Evolutionary conservation across 2,888 invertebrate genomes (phyloP), one percentile per base, ranked within the genome.

Genomic region (Clistopyga incitator): DNA sequence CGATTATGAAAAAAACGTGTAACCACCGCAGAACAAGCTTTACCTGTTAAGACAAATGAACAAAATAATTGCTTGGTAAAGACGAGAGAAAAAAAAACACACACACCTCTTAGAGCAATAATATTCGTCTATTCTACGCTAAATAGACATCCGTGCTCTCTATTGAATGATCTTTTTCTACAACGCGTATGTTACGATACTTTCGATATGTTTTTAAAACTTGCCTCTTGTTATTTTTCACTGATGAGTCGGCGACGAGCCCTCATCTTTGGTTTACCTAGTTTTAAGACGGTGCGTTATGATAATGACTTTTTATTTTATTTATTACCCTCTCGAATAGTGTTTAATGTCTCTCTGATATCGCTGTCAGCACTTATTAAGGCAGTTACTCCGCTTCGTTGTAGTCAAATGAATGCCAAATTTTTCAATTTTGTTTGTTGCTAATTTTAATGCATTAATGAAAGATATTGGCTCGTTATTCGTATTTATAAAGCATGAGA

Each of bases 141-240:
- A 61, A 61, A 65, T 47, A 72, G 45, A 72, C 29, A 74, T 65
- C 18, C 56, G 67, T 52, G 79, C 79, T 80, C 79, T 80, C 79
- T 80, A 72, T 72, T 72, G 6, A 65, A 75, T 52, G 64, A 61
- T 71, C 47, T 34, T 59, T 67, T 64, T 78, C 38, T 71, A 52
- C 61, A 18, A 64, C 18, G 70, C 61, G 38, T 52, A 52, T 50
- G 61, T 74, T 74, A 61, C 45, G 20, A 45, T 74, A 38, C 15
- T 74, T 59, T 64, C 20, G 25, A 61, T 71, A 71, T 42, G 6
- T 71, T 71, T 38, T 70, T 61, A 42, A 61, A 42, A 70, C 59
- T 77, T 68, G 68, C 77, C 68, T 64, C 50, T 20, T 50, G 50
- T 75, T 64, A 64, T 52, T 75, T 56, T 64, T 61, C 38, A 20